These are phyloP conservation scores for Patagioenas fasciata DNA, from an alignment of 2,113 vertebrate species.

Conservation along the genomic window DNA sequence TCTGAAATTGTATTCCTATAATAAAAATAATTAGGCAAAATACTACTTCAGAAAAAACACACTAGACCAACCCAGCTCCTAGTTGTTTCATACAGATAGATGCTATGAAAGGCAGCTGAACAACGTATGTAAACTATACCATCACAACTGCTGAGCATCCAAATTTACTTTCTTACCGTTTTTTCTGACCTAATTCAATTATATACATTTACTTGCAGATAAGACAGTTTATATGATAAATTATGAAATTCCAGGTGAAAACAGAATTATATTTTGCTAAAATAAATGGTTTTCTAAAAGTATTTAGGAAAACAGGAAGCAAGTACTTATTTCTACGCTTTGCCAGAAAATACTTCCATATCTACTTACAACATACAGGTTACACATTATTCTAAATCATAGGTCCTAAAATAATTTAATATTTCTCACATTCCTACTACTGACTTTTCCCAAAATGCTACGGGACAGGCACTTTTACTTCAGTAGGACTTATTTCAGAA, in stretches of 20 bases:
- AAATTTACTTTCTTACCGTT: neutral
- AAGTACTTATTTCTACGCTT: neutral
- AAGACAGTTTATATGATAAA: neutral
- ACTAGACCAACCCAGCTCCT: neutral
- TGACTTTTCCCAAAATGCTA: neutral
- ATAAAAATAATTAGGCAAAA: neutral
- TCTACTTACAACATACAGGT: neutral
- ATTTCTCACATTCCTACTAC: neutral
- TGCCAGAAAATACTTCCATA: neutral
- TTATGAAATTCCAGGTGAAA: neutral
- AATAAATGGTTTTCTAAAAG: neutral
- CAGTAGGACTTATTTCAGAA: neutral
- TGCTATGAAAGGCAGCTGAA: neutral
- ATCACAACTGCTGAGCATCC: neutral
- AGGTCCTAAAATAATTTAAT: neutral
- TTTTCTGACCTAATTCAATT: neutral
- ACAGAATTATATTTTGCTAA: neutral
- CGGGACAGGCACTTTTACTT: neutral
- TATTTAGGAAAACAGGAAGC: neutral
- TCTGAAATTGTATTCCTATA: neutral
- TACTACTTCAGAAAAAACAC: neutral
- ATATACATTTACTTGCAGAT: neutral
- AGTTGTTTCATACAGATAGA: neutral
- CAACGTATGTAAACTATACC: fast-evolving
- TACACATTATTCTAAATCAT: neutral